Percentiles rank a stretch among this genome's conserved stretches.
Conservation (phyloP, 2,797 vertebrate species). For the Alcedo quadribrachys region DNA sequence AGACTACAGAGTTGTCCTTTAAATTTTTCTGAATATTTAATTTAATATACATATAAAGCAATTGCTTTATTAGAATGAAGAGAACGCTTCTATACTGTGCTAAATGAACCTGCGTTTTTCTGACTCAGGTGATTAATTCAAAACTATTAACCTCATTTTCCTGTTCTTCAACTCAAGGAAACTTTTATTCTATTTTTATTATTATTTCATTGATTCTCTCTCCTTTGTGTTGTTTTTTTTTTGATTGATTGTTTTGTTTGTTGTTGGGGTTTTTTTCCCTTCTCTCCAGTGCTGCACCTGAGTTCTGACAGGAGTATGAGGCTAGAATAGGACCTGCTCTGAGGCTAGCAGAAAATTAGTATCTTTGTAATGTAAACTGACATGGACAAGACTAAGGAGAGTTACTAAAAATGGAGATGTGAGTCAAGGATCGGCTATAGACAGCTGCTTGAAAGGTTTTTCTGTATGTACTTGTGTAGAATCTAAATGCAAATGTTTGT, state of each 20-base stretch:
- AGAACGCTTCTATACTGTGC: not conserved
- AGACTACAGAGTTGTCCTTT: not conserved
- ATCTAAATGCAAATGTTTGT: not conserved
- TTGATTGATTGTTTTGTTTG: not conserved
- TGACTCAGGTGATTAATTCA: not conserved
- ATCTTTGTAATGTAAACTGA: not conserved
- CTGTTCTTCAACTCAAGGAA: not conserved
- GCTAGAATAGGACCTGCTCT: not conserved
- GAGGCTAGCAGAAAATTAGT: not conserved
- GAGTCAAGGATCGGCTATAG: not conserved
- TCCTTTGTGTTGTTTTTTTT: not conserved
- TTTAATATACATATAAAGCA: not conserved
- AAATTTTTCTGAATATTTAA: not conserved
- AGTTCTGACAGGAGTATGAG: not conserved
- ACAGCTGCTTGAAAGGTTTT: not conserved
- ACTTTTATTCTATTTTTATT: not conserved
- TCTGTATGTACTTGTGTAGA: rapidly evolving
- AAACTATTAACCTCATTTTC: not conserved
- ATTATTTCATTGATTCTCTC: not conserved
- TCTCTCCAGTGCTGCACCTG: not conserved
- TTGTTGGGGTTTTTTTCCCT: not conserved
- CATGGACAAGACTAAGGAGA: not conserved
- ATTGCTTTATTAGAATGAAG: conserved; percentile 9
- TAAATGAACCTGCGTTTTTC: not conserved
- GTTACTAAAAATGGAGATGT: not conserved